Base-by-base conservation (phyloP, 2,888 invertebrate species). In the Drosophila lacicola region DNA sequence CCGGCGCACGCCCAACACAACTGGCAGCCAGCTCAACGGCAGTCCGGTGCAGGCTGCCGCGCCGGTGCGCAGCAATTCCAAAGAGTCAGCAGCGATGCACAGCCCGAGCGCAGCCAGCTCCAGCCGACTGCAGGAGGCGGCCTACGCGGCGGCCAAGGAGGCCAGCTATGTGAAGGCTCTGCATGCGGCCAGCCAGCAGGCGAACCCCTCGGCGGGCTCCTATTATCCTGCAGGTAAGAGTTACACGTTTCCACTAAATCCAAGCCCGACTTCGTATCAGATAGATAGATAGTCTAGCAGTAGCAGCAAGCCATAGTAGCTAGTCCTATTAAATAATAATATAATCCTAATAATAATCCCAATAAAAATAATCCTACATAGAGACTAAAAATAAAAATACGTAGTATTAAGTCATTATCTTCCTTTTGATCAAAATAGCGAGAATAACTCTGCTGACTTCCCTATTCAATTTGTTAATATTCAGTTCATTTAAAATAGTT, bases 211-310 rank as follows among this genome's bases (percentile, higher is more conserved):
- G 6, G 80, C 91, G 4, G 91, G 82, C 41, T 88, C 89, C 47
- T 96, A 95, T 89, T 93, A 96, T 64, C 71, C 82, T 2, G 66
- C 86, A 63, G 82, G 82, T 82, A 34, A 85, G 74, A 21, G 11
- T 5, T 5, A 21, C 21, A 21, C 21, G 21, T 21, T 21, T 21
- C 4, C 4, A 21, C 5, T 5, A 21, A 21, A 21, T 29, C 29
- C 2, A 8, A 29, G 29, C 2, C 29, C 8, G 2, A 29, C 8
- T 2, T 29, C 8, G 8, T 2, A 29, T 8, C 29, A 8, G 2
- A 29, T 2, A 8, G 29, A 8, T 25, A 25, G 25, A 6, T 1
- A 25, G 25, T 25, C 6, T 25, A 6, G n/a, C n/a, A n/a, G n/a
- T n/a, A 5, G 3, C n/a, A 13, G 36, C 0, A 8, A 37, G 6